A percentile compares a stretch with the other conserved stretches of the same genome.
These are phyloP conservation scores for Chrysomela aeneicollis DNA, from an alignment of 2,888 invertebrate genomes.

Conservation along the genomic window DNA sequence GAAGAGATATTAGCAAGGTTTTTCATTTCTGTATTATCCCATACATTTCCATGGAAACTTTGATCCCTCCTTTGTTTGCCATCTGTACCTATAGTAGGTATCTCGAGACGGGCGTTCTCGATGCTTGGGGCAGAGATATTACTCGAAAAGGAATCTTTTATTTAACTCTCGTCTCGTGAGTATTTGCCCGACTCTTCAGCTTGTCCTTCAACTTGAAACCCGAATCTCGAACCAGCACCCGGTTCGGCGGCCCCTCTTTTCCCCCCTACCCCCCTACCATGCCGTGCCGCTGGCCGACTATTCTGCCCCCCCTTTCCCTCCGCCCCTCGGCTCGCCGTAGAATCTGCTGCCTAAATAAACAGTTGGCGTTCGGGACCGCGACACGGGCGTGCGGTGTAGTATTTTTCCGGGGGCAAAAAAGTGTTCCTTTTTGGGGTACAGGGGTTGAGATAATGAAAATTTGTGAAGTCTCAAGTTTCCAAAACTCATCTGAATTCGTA, in stretches of 20 bases:
- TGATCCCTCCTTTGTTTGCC: background rate
- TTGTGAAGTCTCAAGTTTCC: too few relatives aligned
- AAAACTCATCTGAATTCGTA: too few relatives aligned
- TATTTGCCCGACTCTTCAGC: slow-evolving; percentile 32
- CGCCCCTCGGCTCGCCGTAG: slow-evolving; percentile 35
- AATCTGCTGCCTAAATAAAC: slow-evolving; percentile 44
- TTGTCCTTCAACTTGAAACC: slow-evolving; percentile 52
- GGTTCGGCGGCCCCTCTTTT: slow-evolving; percentile 14
- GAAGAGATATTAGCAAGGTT: background rate
- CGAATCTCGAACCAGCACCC: slow-evolving; percentile 21
- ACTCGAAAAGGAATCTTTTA: slow-evolving; percentile 19
- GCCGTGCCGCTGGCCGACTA: slow-evolving; percentile 18
- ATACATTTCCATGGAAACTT: background rate
- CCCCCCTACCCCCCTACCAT: slow-evolving; percentile 25
- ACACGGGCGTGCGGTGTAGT: slow-evolving; percentile 19
- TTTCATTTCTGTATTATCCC: background rate
- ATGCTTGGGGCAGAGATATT: background rate
- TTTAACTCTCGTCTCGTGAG: slow-evolving; percentile 21
- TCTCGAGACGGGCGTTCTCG: slow-evolving; percentile 4
- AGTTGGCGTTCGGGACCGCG: slow-evolving; percentile 37
- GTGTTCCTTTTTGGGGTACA: background rate
- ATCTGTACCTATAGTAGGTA: too few relatives aligned
- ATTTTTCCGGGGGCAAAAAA: background rate
- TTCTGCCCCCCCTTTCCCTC: slow-evolving; percentile 22
- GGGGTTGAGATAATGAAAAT: too few relatives aligned